Evolutionary conservation across 2,888 invertebrate species (phyloP).

Genomic region (Hipparchia sbordonii): DNA sequence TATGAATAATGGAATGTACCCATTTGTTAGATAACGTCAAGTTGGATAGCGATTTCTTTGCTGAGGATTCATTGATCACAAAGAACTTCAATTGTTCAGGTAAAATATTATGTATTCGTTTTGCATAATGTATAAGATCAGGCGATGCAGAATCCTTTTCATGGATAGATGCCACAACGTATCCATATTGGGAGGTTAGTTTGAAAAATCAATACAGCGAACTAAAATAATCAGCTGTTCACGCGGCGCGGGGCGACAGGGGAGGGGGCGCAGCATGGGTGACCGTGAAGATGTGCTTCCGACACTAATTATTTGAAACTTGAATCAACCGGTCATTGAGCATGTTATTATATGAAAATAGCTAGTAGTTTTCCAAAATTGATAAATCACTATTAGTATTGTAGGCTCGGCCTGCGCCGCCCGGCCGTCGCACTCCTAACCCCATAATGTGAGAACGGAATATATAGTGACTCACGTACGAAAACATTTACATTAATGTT

Average conservation of each 20-base stretch:
- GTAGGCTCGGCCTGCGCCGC: no score
- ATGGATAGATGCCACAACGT: conserved; percentile 40
- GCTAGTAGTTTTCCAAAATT: background rate
- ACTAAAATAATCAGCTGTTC: conserved; percentile 81
- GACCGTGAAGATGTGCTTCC: conserved; percentile 71
- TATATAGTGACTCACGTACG: conserved; percentile 50
- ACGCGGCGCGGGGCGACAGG: conserved; percentile 52
- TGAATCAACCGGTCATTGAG: conserved; percentile 15
- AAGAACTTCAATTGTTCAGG: conserved; percentile 86
- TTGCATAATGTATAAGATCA: conserved; percentile 43
- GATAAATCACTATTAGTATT: background rate
- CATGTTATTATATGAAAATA: background rate
- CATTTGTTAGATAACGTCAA: conserved; percentile 86
- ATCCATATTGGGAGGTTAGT: conserved; percentile 65
- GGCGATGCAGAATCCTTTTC: background rate
- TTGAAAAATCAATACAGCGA: conserved; percentile 80
- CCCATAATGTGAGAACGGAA: conserved; percentile 12
- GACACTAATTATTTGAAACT: conserved; percentile 48
- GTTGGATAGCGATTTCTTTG: conserved; percentile 76
- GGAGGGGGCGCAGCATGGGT: conserved; percentile 63
- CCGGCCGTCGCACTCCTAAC: background rate
- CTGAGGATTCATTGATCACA: conserved; percentile 79
- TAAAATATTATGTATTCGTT: conserved; percentile 60
- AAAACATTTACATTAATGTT: conserved; percentile 45
- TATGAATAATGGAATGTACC: conserved; percentile 86